A percentile compares a stretch with the other conserved stretches of the same genome.
Conservation (phyloP, 2,888 invertebrate genomes). For the Torymus auratus region DNA sequence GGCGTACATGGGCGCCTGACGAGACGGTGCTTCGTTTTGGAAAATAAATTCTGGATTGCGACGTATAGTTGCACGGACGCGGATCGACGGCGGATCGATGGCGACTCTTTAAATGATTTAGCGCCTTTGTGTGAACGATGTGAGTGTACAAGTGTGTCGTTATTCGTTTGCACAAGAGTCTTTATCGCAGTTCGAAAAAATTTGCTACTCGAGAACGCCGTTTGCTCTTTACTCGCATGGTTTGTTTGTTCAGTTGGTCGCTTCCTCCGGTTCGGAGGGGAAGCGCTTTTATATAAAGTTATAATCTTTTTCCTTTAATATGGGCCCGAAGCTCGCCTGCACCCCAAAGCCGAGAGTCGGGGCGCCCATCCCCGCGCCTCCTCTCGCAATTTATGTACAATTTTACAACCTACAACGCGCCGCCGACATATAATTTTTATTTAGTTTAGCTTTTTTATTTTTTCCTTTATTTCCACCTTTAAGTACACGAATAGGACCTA, state of each 20-base stretch:
- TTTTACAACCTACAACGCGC: slow-evolving; percentile 78
- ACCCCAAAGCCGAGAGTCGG: slow-evolving; percentile 67
- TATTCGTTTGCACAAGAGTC: neutral
- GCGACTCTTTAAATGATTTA: slow-evolving; percentile 60
- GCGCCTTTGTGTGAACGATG: neutral
- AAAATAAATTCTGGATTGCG: slow-evolving; percentile 66
- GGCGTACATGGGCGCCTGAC: neutral
- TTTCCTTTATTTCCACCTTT: slow-evolving; percentile 61
- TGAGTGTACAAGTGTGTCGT: neutral
- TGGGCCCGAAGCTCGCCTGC: slow-evolving; percentile 63
- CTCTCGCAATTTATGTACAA: slow-evolving; percentile 81
- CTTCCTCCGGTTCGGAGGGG: slow-evolving; percentile 52
- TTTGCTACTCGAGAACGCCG: slow-evolving; percentile 41
- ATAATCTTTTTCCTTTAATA: no score
- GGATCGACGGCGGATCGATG: slow-evolving; percentile 62
- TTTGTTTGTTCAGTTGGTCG: slow-evolving; percentile 31
- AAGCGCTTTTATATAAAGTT: slow-evolving; percentile 47
- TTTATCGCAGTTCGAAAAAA: neutral
- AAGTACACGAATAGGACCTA: slow-evolving; percentile 77
- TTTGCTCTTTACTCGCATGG: slow-evolving; percentile 27
- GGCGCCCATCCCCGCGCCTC: slow-evolving; percentile 76
- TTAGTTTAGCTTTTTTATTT: slow-evolving; percentile 64
- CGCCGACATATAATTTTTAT: slow-evolving; percentile 75
- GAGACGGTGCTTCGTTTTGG: slow-evolving; percentile 63
- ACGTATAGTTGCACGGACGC: slow-evolving; percentile 64